Evolutionary conservation across 2,888 invertebrate species (phyloP).

Genomic region (Synergus japonicus): DNA sequence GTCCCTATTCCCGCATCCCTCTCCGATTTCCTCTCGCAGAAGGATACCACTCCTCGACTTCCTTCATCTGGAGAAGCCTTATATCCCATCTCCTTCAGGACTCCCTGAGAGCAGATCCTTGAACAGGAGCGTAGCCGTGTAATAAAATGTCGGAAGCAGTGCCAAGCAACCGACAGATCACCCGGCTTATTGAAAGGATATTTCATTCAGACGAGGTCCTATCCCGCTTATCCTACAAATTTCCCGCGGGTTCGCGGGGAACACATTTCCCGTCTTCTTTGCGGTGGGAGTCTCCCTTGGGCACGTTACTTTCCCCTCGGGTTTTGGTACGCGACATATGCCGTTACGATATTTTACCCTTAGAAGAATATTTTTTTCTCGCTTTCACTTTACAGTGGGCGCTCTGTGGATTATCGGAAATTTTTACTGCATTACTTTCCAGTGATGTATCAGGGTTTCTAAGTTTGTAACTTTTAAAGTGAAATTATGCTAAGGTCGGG

Average conservation of each 20-base stretch:
- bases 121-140: constrained; percentile 63
- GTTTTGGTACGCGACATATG: background rate
- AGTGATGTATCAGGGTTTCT: background rate
- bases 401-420: background rate
- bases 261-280: constrained; percentile 55
- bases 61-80: constrained; percentile 43
- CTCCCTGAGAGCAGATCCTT: constrained; percentile 55
- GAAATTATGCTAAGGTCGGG: background rate
- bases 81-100: constrained; percentile 47
- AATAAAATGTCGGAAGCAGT: constrained; percentile 75
- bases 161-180: constrained; percentile 75
- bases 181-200: constrained; percentile 76
- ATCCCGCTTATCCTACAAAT: constrained; percentile 71
- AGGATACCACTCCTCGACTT: constrained; percentile 33
- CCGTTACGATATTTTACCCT: background rate
- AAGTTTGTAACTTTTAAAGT: background rate
- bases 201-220: constrained; percentile 72
- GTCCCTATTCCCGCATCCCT: constrained; percentile 22
- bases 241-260: constrained; percentile 67
- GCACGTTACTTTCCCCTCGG: background rate
- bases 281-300: background rate
- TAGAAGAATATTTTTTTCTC: background rate
- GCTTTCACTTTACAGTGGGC: background rate
- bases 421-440: background rate
- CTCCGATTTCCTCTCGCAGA: constrained; percentile 13